Percentiles rank a stretch among this genome's conserved stretches.
Evolutionary conservation across 1,140 invertebrate genomes (phyloP).

Genomic region (Diuraphis noxia): DNA sequence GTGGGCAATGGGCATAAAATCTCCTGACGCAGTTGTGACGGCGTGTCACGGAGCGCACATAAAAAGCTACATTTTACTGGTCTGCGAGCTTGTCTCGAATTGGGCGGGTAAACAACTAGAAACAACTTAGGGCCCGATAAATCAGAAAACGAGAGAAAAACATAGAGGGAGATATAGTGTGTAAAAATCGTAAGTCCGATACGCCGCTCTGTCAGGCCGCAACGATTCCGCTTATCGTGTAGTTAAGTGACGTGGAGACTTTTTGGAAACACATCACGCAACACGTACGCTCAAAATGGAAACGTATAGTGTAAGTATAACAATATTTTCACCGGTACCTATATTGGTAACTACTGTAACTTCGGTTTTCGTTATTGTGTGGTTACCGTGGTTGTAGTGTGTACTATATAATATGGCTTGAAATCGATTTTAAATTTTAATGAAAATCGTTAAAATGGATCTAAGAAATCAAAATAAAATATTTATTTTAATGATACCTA

Average conservation of each 20-base stretch:
- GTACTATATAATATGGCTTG: too few species aligned
- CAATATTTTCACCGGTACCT: too few species aligned
- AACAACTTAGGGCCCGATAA: not conserved
- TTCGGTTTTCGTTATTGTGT: too few species aligned
- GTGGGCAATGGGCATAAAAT: not conserved
- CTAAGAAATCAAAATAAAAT: too few species aligned
- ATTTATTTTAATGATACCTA: too few species aligned
- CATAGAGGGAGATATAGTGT: too few species aligned
- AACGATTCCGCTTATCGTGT: not conserved
- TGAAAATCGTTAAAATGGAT: too few species aligned
- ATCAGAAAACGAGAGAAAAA: not conserved
- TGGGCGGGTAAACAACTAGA: not conserved
- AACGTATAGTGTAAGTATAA: not conserved
- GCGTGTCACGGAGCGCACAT: not conserved
- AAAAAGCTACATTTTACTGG: not conserved
- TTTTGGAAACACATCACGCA: not conserved
- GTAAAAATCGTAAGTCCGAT: not conserved
- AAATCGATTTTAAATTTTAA: too few species aligned
- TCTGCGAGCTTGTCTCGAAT: not conserved
- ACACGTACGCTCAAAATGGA: not conserved
- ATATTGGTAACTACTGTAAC: not conserved
- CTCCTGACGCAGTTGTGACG: not conserved
- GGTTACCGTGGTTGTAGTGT: too few species aligned
- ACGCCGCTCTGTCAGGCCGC: not conserved
- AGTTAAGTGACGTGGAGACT: not conserved